A percentile compares a stretch with the other conserved stretches of the same genome.
These are phyloP conservation scores for Heliconius hermathena DNA, from an alignment of 1,140 invertebrate species.

Conservation along the genomic window DNA sequence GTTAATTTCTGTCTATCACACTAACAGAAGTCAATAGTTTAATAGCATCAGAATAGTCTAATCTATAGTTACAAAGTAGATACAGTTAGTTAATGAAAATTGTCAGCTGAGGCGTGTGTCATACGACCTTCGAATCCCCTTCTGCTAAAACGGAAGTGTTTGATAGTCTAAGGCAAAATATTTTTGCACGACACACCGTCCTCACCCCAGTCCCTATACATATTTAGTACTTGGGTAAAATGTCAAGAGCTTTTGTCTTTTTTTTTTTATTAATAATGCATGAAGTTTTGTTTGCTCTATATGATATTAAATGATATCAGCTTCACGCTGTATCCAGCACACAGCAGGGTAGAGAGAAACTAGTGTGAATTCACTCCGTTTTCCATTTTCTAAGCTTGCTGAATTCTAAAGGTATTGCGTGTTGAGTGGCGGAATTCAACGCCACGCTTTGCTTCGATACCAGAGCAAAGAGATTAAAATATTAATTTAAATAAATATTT, in stretches of 20 bases:
- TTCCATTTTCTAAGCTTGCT: no score
- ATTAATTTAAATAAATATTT: no score
- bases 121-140: constrained; percentile 39
- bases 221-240: constrained; percentile 8
- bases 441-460: no score
- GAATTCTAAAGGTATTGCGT: no score
- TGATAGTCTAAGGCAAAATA: constrained; percentile 19
- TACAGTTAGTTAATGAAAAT: background rate
- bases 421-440: no score
- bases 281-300: background rate
- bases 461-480: no score
- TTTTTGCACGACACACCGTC: constrained; percentile 19
- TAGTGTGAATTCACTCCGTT: no score
- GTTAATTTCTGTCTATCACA: background rate
- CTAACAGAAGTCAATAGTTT: background rate
- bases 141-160: constrained; percentile 28
- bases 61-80: background rate
- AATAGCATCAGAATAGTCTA: background rate
- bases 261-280: no score
- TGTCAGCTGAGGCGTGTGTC: constrained; percentile 14
- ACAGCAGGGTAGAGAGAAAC: no score
- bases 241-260: constrained; percentile 10
- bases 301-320: background rate
- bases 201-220: background rate
- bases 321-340: no score